Evolutionary conservation across 2,888 invertebrate species (phyloP).

Genomic region (Xanthorhoe designata): DNA sequence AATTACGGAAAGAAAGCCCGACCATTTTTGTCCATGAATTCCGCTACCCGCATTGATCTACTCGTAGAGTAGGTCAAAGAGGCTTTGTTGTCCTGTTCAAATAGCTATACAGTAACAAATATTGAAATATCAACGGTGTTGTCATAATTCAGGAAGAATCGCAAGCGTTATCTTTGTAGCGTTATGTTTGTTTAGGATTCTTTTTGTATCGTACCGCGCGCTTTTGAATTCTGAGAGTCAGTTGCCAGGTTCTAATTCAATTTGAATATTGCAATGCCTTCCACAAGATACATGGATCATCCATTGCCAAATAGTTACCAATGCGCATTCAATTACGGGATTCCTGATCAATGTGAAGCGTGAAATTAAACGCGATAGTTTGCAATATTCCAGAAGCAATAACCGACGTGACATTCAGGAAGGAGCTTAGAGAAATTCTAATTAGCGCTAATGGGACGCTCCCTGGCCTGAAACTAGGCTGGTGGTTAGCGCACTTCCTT

Average conservation of each 20-base stretch:
- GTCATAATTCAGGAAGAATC: background rate
- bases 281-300: background rate
- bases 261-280: background rate
- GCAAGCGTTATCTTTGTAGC: background rate
- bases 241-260: background rate
- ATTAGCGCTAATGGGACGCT: conserved; percentile 79
- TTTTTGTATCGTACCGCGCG: background rate
- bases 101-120: background rate
- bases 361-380: conserved; percentile 27
- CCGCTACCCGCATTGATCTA: background rate
- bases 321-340: conserved; percentile 15
- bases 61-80: conserved; percentile 9
- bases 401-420: conserved; percentile 42
- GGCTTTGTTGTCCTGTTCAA: background rate
- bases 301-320: conserved; percentile 8
- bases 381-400: conserved; percentile 39
- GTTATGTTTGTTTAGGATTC: too few species aligned
- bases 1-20: conserved; percentile 2
- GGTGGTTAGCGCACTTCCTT: conserved; percentile 46
- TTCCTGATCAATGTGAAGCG: conserved; percentile 20
- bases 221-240: background rate
- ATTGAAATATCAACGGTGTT: background rate
- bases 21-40: conserved; percentile 11
- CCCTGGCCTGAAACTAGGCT: conserved; percentile 67
- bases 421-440: conserved; percentile 70